Conservation (phyloP, 2,113 vertebrate genomes). For the Pelvicachromis taeniatus region DNA sequence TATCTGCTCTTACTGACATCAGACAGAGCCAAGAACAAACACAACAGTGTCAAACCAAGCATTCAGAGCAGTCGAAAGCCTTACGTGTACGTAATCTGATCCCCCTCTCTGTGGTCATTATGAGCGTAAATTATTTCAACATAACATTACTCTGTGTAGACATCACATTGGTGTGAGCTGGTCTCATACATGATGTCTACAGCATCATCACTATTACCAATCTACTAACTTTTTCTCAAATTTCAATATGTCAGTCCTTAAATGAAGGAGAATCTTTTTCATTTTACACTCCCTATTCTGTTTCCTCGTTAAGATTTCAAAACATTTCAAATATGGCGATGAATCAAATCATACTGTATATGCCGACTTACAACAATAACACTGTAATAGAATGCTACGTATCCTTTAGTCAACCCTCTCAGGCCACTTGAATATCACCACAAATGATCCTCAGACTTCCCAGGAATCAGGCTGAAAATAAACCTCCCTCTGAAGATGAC, state of each 20-base stretch:
- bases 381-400: neutral
- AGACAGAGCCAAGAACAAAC: neutral
- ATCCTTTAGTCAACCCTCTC: constrained; percentile 3
- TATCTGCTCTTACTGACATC: neutral
- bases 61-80: neutral
- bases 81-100: neutral
- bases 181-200: neutral
- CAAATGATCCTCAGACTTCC: constrained; percentile 33
- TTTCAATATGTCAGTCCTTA: neutral
- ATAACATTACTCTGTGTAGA: fast-evolving
- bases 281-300: neutral
- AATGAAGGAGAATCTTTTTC: neutral
- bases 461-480: constrained; percentile 40
- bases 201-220: fast-evolving
- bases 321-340: neutral
- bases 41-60: neutral
- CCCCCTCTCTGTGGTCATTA: neutral
- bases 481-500: constrained; percentile 51
- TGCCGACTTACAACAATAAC: neutral
- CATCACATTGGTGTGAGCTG: fast-evolving
- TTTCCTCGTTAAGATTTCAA: neutral
- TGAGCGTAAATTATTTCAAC: fast-evolving
- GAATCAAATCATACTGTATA: neutral
- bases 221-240: neutral
- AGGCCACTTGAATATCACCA: constrained; percentile 34